Evolutionary conservation across 2,888 invertebrate species (phyloP), one percentile per base, ranked within the genome.

Genomic region (Elmis aenea): DNA sequence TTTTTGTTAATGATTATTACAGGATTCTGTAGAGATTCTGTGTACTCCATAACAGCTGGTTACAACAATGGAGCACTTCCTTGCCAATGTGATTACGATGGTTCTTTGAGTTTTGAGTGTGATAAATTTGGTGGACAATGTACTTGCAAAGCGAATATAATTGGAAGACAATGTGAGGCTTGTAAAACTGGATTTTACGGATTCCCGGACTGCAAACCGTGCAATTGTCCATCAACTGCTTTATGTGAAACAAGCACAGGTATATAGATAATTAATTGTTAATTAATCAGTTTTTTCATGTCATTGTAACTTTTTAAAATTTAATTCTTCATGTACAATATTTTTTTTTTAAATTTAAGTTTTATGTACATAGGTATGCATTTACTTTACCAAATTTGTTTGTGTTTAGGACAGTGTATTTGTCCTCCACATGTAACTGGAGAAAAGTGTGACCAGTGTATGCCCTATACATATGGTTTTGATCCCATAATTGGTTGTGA

Each of bases 51-150:
- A 50, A 94, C 96, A 0, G 79, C 94, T 0, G 89, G 92, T 39
- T 96, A 94, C 71, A 99, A 99, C 67, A 85, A 86, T 50, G 94
- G 95, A 0, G 95, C 96, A 0, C 63, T 92, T 23, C 76, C 83
- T 0, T 99, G 99, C 56, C 76, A 82, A 45, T 99, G 99, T 62
- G 85, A 94, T 63, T 83, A 82, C 54, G 81, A 82, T 38, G 96
- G 97, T 0, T 89, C 94, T 0, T 71, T 75, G 30, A 86, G 84
- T 55, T 86, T 95, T 60, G 84, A 87, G 53, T 99, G 99, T 62
- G 83, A 87, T 45, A 78, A 83, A 21, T 96, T 94, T 63, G 99
- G 99, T 0, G 99, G 99, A 0, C 95, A 97, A 66, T 99, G 99
- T 64, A 79, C 81, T 3, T 99, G 99, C 66, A 84, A 84, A 57